phyloP scores from a whole-genome alignment of 1,140 invertebrate genomes.

The Megalonaias nervosa region DNA sequence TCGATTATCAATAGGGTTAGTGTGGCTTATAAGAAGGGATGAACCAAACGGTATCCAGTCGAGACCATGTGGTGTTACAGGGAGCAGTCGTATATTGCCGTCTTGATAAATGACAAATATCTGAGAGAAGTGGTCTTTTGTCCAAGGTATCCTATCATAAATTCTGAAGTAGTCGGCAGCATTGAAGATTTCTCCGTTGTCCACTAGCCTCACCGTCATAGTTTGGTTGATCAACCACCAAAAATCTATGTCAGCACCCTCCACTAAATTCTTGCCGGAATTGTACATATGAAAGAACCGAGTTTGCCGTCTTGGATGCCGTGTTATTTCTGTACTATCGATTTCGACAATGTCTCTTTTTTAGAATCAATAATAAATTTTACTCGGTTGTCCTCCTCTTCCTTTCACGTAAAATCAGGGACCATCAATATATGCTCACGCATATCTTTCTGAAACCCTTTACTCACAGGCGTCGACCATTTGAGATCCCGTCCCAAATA shows the following conservation, averaged over 20 bases:
- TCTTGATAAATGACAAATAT: slow-evolving; percentile 39
- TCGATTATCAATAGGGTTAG: slow-evolving; percentile 10
- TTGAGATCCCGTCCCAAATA: slow-evolving; percentile 6
- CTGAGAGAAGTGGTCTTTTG: slow-evolving; percentile 25
- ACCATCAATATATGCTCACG: slow-evolving; percentile 18
- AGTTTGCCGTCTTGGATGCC: not conserved
- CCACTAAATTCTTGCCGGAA: slow-evolving; percentile 12
- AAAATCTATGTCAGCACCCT: slow-evolving; percentile 1
- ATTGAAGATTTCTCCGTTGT: slow-evolving; percentile 21
- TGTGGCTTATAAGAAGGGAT: slow-evolving; percentile 37
- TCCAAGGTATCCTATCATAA: slow-evolving; percentile 34
- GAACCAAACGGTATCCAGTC: slow-evolving; percentile 42
- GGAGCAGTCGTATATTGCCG: slow-evolving; percentile 32
- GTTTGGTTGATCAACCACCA: slow-evolving; percentile 6
- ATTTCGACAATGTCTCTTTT: slow-evolving; percentile 6
- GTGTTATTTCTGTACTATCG: slow-evolving; percentile 12
- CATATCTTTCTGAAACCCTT: slow-evolving; percentile 12
- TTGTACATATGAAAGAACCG: slow-evolving; percentile 5
- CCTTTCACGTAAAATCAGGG: slow-evolving; percentile 24
- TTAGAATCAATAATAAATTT: slow-evolving; percentile 10
- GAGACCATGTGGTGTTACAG: slow-evolving; percentile 35
- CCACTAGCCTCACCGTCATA: slow-evolving; percentile 33
- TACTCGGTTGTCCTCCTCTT: slow-evolving; percentile 19
- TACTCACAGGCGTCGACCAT: not conserved
- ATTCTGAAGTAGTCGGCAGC: slow-evolving; percentile 25